Conservation (phyloP, 2,888 invertebrate genomes). For the Ethmia dodecea region DNA sequence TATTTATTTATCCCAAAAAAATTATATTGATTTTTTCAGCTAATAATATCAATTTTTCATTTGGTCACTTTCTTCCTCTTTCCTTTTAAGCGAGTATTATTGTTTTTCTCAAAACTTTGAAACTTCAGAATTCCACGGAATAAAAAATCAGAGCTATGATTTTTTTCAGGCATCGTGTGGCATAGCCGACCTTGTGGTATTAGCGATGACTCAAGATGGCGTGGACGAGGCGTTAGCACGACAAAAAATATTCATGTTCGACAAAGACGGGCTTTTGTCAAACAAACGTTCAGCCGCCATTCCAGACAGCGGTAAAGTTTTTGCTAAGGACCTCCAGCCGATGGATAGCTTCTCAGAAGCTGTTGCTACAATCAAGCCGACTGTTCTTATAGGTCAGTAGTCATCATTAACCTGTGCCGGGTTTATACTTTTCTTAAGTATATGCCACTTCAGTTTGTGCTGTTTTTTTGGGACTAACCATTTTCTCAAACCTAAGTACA, state of each 20-base stretch:
- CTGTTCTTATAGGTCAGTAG: conserved; percentile 87
- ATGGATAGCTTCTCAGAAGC: conserved; percentile 85
- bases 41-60: too few relatives aligned
- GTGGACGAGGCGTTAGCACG: conserved; percentile 80
- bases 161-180: conserved; percentile 93
- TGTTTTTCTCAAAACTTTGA: too few relatives aligned
- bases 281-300: conserved; percentile 74
- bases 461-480: not conserved
- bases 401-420: too few relatives aligned
- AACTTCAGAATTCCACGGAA: too few relatives aligned
- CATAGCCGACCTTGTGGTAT: conserved; percentile 90
- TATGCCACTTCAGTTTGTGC: too few relatives aligned
- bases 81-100: too few relatives aligned
- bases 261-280: conserved; percentile 90
- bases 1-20: too few relatives aligned
- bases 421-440: not conserved
- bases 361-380: conserved; percentile 87
- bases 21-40: too few relatives aligned
- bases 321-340: conserved; percentile 84
- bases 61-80: too few relatives aligned
- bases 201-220: conserved; percentile 86
- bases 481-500: too few relatives aligned
- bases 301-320: conserved; percentile 80
- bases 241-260: conserved; percentile 92
- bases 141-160: too few relatives aligned